Evolutionary conservation across 2,888 invertebrate genomes (phyloP), one percentile per base, ranked within the genome.

Genomic region (Ectemnius cavifrons): DNA sequence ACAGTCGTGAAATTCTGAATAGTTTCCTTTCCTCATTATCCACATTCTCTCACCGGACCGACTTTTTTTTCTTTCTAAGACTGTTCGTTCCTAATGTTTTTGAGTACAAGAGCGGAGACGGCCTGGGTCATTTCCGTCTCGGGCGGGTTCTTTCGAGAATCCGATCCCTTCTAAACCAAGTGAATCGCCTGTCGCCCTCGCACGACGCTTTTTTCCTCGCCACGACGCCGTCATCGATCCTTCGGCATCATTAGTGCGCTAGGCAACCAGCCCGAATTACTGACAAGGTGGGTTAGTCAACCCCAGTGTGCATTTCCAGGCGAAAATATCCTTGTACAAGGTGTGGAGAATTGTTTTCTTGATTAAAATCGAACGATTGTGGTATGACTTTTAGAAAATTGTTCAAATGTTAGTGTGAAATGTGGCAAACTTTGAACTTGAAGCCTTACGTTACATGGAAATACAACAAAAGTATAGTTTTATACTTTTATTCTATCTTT

Each of bases 171-270:
- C 45, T 65, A 46, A 72, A 65, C 46, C 67, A 63, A 73, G 68
- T 60, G 68, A 68, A 75, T 72, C 73, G 69, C 28, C 63, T 64
- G 66, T 69, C 69, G 61, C 63, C 63, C 61, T 14, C 60, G 23
- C 56, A 46, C 66, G 64, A 63, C 37, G 58, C 20, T 58, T 63
- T 67, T 63, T 28, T 23, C 2, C 45, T 27, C 56, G 23, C 20
- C 28, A 28, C 18, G 27, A 27, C 64, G 49, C 37, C 49, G 67
- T 64, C 75, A 72, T 72, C 67, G 67, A 73, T 71, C 67, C 69
- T 58, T 64, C 65, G 61, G 47, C 61, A 65, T 73, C 75, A 75
- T 75, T 75, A 75, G 68, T 64, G 56, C n/a, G 23, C 37, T 8
- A 37, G 23, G 23, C 23, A 23, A 6, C 37, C 11, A 37, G 37